Evolutionary conservation across 2,888 invertebrate species (phyloP).

Genomic region (Autographa pulchrina): DNA sequence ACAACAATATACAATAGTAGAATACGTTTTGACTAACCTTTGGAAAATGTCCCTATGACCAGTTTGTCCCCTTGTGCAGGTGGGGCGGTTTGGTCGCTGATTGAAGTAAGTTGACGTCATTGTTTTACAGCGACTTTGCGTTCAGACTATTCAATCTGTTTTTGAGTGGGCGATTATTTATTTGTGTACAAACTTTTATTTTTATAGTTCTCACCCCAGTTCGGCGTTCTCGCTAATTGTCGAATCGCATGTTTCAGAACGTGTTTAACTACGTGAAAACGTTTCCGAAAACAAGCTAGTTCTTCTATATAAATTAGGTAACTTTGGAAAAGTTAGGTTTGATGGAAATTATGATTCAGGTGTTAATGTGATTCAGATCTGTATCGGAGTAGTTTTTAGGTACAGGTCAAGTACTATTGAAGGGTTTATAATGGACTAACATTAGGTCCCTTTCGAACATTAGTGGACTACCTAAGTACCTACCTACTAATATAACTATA

Average conservation of each 20-base stretch:
- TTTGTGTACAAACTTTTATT: constrained; percentile 64
- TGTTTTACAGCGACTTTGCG: constrained; percentile 19
- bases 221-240: constrained; percentile 73
- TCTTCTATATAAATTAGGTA: constrained; percentile 75
- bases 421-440: constrained; percentile 22
- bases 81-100: background rate
- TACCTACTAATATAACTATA: background rate
- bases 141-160: constrained; percentile 52
- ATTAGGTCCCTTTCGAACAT: background rate
- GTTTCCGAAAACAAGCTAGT: constrained; percentile 83
- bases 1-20: too few species aligned
- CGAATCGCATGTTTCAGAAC: constrained; percentile 75
- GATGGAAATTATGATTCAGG: constrained; percentile 68
- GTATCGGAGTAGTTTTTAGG: constrained; percentile 54
- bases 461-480: background rate
- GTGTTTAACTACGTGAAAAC: constrained; percentile 81
- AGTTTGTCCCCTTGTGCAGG: background rate
- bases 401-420: constrained; percentile 52
- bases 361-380: constrained; percentile 72
- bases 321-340: constrained; percentile 63
- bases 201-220: constrained; percentile 64
- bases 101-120: constrained; percentile 10
- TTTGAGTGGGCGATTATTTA: constrained; percentile 58
- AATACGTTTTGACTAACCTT: too few species aligned
- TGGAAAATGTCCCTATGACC: too few species aligned